Evolutionary conservation across 2,797 vertebrate species (phyloP).

Genomic region (Tapera naevia): DNA sequence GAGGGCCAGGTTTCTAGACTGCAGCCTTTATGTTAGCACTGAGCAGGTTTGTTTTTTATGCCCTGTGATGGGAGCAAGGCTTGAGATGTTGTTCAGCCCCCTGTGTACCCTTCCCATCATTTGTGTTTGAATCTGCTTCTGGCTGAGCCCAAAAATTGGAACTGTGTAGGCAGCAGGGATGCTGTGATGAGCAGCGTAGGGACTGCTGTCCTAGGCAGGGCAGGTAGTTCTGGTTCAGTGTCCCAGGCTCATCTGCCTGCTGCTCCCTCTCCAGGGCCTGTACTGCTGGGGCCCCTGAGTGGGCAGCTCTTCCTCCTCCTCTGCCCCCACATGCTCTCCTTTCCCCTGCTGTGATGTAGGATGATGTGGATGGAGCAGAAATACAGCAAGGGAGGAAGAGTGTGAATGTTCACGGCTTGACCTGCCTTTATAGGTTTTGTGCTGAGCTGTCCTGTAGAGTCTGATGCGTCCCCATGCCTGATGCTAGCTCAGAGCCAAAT

Average conservation of each 20-base stretch:
- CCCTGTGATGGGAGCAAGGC: not conserved
- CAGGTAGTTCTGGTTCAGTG: not conserved
- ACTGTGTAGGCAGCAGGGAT: no score
- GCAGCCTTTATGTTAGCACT: not conserved
- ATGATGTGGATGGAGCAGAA: not conserved
- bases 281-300: not conserved
- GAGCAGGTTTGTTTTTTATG: not conserved
- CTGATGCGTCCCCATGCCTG: not conserved
- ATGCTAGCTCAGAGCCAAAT: not conserved
- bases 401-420: not conserved
- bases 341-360: not conserved
- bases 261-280: not conserved
- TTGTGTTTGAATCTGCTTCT: not conserved
- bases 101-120: rapidly evolving
- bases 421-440: not conserved
- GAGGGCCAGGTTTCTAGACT: not conserved
- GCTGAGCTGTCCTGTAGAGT: not conserved
- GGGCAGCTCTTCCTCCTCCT: not conserved
- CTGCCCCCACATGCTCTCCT: not conserved
- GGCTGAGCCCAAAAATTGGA: not conserved
- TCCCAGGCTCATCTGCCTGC: not conserved
- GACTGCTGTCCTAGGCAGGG: not conserved
- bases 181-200: not conserved
- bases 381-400: not conserved
- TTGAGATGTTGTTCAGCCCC: not conserved